These are phyloP conservation scores for Euleptes europaea DNA, from an alignment of 2,113 vertebrate genomes.

Conservation along the genomic window DNA sequence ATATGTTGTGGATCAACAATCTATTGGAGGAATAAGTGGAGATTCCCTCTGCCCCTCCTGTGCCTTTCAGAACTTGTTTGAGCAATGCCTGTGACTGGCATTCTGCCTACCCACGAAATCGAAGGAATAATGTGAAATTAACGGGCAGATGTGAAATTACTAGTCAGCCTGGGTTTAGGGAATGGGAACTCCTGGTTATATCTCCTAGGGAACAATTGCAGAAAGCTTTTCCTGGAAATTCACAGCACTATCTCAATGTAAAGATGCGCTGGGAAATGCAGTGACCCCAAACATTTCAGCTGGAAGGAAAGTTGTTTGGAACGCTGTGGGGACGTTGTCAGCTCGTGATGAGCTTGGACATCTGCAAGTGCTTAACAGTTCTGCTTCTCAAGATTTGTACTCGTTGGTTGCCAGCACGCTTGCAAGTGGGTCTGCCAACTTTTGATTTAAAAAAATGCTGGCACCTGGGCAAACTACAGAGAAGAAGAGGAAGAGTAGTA, in stretches of 20 bases:
- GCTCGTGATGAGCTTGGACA: neutral
- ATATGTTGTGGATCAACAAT: neutral
- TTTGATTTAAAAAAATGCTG: neutral
- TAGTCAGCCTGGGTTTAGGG: neutral
- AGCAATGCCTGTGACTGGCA: neutral
- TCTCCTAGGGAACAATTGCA: neutral
- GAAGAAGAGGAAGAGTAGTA: no score
- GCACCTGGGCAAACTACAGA: neutral
- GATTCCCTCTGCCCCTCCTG: neutral
- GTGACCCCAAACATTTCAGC: constrained; percentile 5
- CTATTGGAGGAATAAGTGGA: neutral
- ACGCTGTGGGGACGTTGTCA: constrained; percentile 1
- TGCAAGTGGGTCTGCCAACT: neutral
- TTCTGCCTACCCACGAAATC: neutral
- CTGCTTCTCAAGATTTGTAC: neutral
- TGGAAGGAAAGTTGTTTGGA: constrained; percentile 16
- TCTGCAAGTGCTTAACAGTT: constrained; percentile 20
- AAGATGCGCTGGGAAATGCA: constrained; percentile 5
- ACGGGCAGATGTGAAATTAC: constrained; percentile 10
- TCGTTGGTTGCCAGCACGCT: neutral
- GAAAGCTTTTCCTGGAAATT: constrained; percentile 5
- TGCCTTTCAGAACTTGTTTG: neutral
- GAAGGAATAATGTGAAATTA: constrained; percentile 1
- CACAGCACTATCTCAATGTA: neutral
- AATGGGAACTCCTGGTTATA: neutral